These are phyloP conservation scores for Tor tambroides DNA, from an alignment of 2,113 vertebrate species.

Conservation along the genomic window DNA sequence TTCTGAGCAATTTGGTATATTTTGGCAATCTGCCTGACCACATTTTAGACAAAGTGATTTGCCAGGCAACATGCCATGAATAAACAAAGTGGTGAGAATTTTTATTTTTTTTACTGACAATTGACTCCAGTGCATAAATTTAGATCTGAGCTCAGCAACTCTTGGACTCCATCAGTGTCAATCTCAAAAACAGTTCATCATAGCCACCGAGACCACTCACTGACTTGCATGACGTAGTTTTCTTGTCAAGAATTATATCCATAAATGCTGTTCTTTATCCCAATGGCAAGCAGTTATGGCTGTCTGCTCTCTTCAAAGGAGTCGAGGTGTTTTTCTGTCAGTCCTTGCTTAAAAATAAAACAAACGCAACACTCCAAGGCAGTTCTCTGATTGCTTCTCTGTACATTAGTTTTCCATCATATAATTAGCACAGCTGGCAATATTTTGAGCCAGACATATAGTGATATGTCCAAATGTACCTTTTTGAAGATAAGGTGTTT, in stretches of 20 bases:
- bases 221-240: not conserved
- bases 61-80: slow-evolving; percentile 36
- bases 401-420: not conserved
- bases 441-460: not conserved
- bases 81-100: slow-evolving; percentile 6
- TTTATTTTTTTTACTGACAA: not conserved
- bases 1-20: not conserved
- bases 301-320: not conserved
- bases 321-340: too few species aligned
- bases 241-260: slow-evolving; percentile 26
- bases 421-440: not conserved
- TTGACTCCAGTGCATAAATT: not conserved
- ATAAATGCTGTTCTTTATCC: slow-evolving; percentile 36
- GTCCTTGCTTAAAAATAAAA: not conserved
- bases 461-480: not conserved
- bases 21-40: slow-evolving; percentile 24
- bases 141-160: slow-evolving; percentile 30
- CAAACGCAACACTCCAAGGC: not conserved
- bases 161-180: not conserved
- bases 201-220: not conserved
- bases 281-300: slow-evolving; percentile 22
- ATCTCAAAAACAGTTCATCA: slow-evolving; percentile 29
- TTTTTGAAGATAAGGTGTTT: slow-evolving; percentile 15
- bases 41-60: slow-evolving; percentile 39
- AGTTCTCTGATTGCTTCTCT: not conserved